Conservation (phyloP, 2,797 vertebrate genomes). For the Morelia viridis region DNA sequence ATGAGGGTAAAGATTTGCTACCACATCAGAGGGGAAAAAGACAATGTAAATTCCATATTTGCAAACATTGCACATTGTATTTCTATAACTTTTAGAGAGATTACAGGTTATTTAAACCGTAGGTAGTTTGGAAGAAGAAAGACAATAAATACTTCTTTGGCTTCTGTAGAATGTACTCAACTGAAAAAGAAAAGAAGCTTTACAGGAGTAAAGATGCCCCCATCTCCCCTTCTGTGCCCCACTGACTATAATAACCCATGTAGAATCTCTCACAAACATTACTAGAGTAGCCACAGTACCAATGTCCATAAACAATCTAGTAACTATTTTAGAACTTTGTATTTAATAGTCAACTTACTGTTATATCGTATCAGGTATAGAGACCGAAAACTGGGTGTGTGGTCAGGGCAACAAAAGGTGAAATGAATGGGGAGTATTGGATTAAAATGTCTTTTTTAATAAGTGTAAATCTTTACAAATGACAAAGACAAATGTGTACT, state of each 20-base stretch:
- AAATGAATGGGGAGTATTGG: slow-evolving; percentile 51
- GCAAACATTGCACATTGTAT: slow-evolving; percentile 59
- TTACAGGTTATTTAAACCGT: slow-evolving; percentile 57
- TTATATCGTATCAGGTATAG: slow-evolving; percentile 66
- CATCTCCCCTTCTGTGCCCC: slow-evolving; percentile 61
- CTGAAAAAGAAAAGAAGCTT: slow-evolving; percentile 30
- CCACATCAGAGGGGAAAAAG: neutral
- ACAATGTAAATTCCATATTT: slow-evolving; percentile 53
- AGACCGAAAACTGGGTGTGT: slow-evolving; percentile 58
- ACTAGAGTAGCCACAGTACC: slow-evolving; percentile 68
- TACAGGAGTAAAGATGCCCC: slow-evolving; percentile 63
- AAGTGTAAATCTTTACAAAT: slow-evolving; percentile 65
- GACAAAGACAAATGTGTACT: slow-evolving; percentile 69
- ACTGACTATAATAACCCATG: slow-evolving; percentile 61
- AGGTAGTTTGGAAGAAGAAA: slow-evolving; percentile 58
- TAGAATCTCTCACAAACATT: slow-evolving; percentile 63
- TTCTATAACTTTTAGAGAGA: slow-evolving; percentile 52
- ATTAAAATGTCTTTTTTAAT: slow-evolving; percentile 50
- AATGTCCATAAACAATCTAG: slow-evolving; percentile 67
- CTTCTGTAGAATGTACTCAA: slow-evolving; percentile 68
- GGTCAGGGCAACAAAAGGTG: slow-evolving; percentile 64
- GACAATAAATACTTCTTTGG: slow-evolving; percentile 56
- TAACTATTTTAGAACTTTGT: slow-evolving; percentile 70
- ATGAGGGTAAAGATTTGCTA: slow-evolving; percentile 39
- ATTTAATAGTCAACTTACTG: slow-evolving; percentile 72